phyloP scores from a whole-genome alignment of 2,113 vertebrate genomes.

The Smithornis capensis region DNA sequence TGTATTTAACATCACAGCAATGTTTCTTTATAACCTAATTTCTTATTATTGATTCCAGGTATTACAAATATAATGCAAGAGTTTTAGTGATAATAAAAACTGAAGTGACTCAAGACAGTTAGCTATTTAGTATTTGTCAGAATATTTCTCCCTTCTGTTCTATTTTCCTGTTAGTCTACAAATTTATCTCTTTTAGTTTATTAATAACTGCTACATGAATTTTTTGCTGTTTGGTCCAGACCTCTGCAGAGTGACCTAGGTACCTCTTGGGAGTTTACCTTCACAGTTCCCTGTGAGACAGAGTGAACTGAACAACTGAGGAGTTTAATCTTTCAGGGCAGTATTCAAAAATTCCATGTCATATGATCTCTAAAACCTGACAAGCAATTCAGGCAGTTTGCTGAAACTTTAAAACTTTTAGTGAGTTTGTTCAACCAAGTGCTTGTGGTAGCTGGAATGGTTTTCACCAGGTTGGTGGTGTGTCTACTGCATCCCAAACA shows the following conservation, averaged over 20 bases:
- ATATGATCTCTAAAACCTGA: neutral
- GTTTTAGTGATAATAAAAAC: neutral
- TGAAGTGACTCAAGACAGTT: neutral
- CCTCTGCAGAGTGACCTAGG: neutral
- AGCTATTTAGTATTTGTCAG: neutral
- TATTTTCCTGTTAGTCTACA: neutral
- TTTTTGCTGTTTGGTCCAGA: neutral
- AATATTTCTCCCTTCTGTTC: neutral
- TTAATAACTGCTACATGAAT: neutral
- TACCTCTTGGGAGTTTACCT: neutral
- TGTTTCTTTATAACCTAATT: constrained; percentile 20
- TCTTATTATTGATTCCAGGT: constrained; percentile 18
- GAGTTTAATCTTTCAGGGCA: neutral
- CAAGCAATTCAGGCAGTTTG: neutral
- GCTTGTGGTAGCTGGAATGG: neutral
- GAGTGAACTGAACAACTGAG: neutral
- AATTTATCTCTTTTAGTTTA: neutral
- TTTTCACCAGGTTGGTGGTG: neutral
- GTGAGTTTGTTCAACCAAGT: neutral
- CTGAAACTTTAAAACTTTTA: neutral
- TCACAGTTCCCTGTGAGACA: neutral
- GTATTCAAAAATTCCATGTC: neutral
- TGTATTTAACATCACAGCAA: neutral
- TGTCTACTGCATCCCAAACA: accelerated
- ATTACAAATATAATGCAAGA: neutral